Percentiles rank a stretch among this genome's conserved stretches.
phyloP scores from a whole-genome alignment of 1,140 invertebrate genomes.

The Xylocopa sonorina region DNA sequence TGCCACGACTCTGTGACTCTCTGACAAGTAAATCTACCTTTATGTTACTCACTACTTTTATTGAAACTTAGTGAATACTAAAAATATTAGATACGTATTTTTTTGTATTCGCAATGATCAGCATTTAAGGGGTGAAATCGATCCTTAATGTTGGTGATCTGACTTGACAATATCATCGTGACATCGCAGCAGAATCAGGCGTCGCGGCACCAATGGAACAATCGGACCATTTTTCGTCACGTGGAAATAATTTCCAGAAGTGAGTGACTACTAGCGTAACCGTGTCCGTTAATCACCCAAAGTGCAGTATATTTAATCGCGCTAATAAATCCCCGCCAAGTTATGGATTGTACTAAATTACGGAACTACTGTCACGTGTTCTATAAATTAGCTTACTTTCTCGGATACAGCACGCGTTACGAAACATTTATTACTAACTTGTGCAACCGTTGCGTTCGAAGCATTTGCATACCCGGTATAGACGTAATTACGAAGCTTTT shows the following conservation, averaged over 20 bases:
- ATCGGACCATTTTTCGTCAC: neutral
- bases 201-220: no score
- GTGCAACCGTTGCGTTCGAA: neutral
- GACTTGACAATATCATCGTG: no score
- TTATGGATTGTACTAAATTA: slow-evolving; percentile 11
- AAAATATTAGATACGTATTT: no score
- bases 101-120: no score
- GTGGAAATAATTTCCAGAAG: slow-evolving; percentile 12
- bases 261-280: neutral
- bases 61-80: no score
- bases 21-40: no score
- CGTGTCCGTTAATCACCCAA: neutral
- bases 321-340: neutral
- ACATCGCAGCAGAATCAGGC: no score
- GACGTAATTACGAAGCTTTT: neutral
- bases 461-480: neutral
- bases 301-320: neutral
- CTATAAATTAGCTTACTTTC: slow-evolving; percentile 22
- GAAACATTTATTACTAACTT: neutral
- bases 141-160: no score
- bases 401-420: neutral
- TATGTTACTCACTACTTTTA: no score
- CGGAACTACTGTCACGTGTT: neutral
- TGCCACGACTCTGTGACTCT: no score
- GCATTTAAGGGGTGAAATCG: no score